Conservation (phyloP, 2,888 invertebrate genomes). For the Ethmia dodecea region DNA sequence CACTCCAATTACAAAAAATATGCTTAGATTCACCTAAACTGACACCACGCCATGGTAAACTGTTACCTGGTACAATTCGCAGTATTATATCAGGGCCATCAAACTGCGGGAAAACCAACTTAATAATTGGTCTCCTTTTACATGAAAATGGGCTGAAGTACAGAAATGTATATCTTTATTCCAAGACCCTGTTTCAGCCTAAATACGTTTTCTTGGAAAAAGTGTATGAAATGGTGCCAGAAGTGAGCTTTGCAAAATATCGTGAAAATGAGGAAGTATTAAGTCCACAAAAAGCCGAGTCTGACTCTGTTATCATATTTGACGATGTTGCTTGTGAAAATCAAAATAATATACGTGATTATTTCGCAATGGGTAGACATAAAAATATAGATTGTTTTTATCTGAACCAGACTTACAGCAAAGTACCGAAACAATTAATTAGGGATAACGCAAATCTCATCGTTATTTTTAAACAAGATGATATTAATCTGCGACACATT, state of each 20-base stretch:
- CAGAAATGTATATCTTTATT: background rate
- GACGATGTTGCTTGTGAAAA: conserved; percentile 1
- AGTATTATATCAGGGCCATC: conserved; percentile 9
- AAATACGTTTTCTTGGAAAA: background rate
- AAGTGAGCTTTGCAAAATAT: conserved; percentile 41
- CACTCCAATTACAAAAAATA: too few relatives aligned
- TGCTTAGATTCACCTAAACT: too few relatives aligned
- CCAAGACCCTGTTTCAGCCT: background rate
- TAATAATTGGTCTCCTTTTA: too few relatives aligned
- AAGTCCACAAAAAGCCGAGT: conserved; percentile 5
- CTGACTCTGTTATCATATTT: conserved; percentile 4
- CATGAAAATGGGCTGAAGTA: too few relatives aligned
- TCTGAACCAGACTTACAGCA: conserved; percentile 5
- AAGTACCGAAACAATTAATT: conserved; percentile 2
- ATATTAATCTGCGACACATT: conserved; percentile 1
- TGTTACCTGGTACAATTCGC: conserved; percentile 2
- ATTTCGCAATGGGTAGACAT: background rate
- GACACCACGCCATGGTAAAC: background rate
- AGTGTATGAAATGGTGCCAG: conserved; percentile 4
- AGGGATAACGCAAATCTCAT: conserved; percentile 1
- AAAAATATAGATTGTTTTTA: background rate
- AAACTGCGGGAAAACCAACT: too few relatives aligned
- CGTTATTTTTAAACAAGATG: conserved; percentile 5
- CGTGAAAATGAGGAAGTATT: conserved; percentile 4
- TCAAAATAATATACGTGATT: background rate